Conservation (phyloP, 2,888 invertebrate genomes). For the Sphaeridia pumilis region DNA sequence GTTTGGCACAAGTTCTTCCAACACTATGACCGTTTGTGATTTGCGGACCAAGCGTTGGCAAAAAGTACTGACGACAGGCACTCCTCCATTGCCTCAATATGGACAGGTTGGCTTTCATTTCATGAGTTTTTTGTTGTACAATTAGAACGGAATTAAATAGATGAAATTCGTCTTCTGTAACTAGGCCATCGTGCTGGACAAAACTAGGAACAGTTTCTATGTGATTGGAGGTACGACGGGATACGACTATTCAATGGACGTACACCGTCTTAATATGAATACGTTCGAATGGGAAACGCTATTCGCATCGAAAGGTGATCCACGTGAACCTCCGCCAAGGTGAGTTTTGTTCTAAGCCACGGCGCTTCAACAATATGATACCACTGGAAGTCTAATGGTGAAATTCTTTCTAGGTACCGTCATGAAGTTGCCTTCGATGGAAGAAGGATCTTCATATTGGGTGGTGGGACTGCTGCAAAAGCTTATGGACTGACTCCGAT, state of each 20-base stretch:
- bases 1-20: constrained; percentile 73
- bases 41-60: constrained; percentile 49
- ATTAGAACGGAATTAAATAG: background rate
- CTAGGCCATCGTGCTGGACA: constrained; percentile 38
- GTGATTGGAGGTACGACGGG: constrained; percentile 88
- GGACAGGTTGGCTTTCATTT: constrained; percentile 59
- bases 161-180: constrained; percentile 12
- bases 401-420: constrained; percentile 64
- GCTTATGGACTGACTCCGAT: constrained; percentile 45
- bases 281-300: constrained; percentile 64
- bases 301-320: constrained; percentile 55
- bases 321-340: constrained; percentile 28
- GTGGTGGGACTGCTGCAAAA: constrained; percentile 69
- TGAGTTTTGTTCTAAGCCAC: background rate
- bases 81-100: constrained; percentile 68
- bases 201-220: constrained; percentile 60
- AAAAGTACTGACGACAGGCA: constrained; percentile 54
- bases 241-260: constrained; percentile 75
- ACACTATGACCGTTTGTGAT: constrained; percentile 59
- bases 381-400: background rate
- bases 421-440: constrained; percentile 75
- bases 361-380: background rate
- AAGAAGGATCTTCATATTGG: constrained; percentile 64
- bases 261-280: constrained; percentile 67
- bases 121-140: background rate